Evolutionary conservation across 2,888 invertebrate genomes (phyloP).

Genomic region (Scotopteryx bipunctaria): DNA sequence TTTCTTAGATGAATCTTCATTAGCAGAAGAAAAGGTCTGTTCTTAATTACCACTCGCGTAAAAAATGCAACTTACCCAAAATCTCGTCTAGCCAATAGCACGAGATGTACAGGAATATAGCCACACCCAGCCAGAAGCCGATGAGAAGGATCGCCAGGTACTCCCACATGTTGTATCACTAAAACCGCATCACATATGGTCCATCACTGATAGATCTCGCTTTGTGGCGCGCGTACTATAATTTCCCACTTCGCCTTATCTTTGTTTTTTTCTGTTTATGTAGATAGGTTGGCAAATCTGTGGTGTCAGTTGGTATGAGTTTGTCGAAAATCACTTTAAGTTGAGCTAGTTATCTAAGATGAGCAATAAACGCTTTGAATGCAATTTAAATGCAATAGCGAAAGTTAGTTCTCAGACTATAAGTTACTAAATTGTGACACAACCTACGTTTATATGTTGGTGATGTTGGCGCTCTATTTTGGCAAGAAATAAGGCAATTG

Average conservation of each 20-base stretch:
- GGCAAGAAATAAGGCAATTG: too few relatives aligned
- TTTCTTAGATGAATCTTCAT: too few relatives aligned
- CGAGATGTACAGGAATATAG: constrained; percentile 78
- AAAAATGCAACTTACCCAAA: constrained; percentile 77
- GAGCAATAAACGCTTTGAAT: background rate
- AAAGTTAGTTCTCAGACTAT: constrained; percentile 27
- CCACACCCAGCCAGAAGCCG: constrained; percentile 79
- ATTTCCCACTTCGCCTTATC: constrained; percentile 27
- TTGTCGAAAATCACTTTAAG: background rate
- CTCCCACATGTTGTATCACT: constrained; percentile 64
- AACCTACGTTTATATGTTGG: background rate
- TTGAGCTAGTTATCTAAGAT: constrained; percentile 1
- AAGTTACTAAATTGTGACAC: constrained; percentile 20
- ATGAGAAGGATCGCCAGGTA: constrained; percentile 71
- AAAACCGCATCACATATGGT: constrained; percentile 12
- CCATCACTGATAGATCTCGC: constrained; percentile 13
- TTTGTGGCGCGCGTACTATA: constrained; percentile 1
- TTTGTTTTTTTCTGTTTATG: constrained; percentile 21
- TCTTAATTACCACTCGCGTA: too few relatives aligned
- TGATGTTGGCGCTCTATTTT: background rate
- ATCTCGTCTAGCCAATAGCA: constrained; percentile 85
- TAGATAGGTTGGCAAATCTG: constrained; percentile 19
- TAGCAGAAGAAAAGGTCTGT: too few relatives aligned
- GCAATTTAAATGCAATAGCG: constrained; percentile 18
- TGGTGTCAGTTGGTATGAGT: constrained; percentile 30